These are phyloP conservation scores for Mastomys coucha DNA, from an alignment of 2,113 vertebrate genomes.

Conservation along the genomic window DNA sequence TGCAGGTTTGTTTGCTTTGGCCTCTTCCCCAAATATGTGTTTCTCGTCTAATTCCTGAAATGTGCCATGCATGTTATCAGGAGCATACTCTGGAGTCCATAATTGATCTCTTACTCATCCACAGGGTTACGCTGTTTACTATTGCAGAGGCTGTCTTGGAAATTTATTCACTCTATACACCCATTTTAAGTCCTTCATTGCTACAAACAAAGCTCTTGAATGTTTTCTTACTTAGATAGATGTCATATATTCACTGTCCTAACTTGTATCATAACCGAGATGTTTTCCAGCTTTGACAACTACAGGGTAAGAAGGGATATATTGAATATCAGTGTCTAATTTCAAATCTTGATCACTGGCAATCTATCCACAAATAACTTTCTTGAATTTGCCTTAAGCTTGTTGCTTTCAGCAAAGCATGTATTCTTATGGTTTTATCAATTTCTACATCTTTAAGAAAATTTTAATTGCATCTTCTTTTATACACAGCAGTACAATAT, in stretches of 20 bases:
- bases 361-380: neutral
- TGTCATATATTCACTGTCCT: neutral
- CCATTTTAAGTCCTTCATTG: neutral
- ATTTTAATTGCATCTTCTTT: neutral
- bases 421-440: neutral
- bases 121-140: neutral
- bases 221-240: neutral
- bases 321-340: neutral
- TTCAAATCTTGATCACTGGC: neutral
- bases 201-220: neutral
- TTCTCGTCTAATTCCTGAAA: neutral
- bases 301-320: fast-evolving
- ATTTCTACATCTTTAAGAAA: neutral
- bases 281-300: neutral
- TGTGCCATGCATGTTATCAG: fast-evolving
- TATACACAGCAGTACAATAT: neutral
- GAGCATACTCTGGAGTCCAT: neutral
- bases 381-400: too few relatives aligned
- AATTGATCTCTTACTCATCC: too few relatives aligned
- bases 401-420: neutral
- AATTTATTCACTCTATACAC: neutral
- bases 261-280: neutral
- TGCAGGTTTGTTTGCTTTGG: neutral
- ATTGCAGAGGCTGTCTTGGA: neutral
- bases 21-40: neutral